These are phyloP conservation scores for Polyergus mexicanus DNA, from an alignment of 1,140 invertebrate genomes.

Conservation along the genomic window DNA sequence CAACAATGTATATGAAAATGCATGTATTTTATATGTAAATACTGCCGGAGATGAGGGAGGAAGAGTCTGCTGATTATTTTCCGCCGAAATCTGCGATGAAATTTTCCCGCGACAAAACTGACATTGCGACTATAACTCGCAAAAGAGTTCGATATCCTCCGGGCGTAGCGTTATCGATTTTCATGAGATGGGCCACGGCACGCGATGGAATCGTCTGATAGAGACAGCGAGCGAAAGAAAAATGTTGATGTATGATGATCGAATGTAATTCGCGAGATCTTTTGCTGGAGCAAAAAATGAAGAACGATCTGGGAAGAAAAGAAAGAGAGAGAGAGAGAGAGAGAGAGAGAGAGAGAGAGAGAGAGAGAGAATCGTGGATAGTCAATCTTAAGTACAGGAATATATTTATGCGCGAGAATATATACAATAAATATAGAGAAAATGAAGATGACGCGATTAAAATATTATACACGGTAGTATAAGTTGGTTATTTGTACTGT, in stretches of 20 bases:
- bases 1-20: slow-evolving; percentile 2
- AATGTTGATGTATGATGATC: slow-evolving; percentile 58
- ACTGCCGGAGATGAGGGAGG: not conserved
- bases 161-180: slow-evolving; percentile 70
- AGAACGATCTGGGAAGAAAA: not conserved
- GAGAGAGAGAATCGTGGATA: slow-evolving; percentile 21
- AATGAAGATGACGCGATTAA: not conserved
- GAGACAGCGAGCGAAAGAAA: slow-evolving; percentile 1
- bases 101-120: slow-evolving; percentile 49
- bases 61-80: slow-evolving; percentile 61
- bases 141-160: slow-evolving; percentile 76
- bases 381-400: slow-evolving; percentile 51
- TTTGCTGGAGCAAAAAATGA: slow-evolving; percentile 39
- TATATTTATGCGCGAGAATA: slow-evolving; percentile 41
- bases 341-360: not conserved
- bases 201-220: slow-evolving; percentile 59
- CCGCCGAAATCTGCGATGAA: slow-evolving; percentile 26
- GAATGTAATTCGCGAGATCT: slow-evolving; percentile 56
- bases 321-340: not conserved
- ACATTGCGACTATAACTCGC: slow-evolving; percentile 63
- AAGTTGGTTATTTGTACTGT: slow-evolving; percentile 44
- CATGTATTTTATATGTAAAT: not conserved
- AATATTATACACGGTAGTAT: slow-evolving; percentile 38
- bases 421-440: slow-evolving; percentile 12
- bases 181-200: slow-evolving; percentile 71